Conservation (phyloP, 2,113 vertebrate genomes). For the Lagopus leucura region DNA sequence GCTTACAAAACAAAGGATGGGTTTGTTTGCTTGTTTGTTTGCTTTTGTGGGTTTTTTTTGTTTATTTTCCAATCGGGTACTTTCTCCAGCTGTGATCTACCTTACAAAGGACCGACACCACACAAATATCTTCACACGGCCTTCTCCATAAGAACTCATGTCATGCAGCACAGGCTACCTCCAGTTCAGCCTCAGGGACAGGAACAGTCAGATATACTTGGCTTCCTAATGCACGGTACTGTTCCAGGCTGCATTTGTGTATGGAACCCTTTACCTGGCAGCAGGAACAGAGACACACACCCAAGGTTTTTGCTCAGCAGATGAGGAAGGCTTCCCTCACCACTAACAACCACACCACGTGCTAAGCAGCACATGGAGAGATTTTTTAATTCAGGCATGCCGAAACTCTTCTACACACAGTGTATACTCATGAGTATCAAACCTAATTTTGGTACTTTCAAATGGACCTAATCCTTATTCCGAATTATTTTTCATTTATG, state of each 20-base stretch:
- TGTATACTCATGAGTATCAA: background rate
- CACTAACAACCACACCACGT: background rate
- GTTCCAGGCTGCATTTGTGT: background rate
- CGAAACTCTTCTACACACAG: background rate
- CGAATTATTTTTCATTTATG: background rate
- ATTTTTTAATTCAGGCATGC: background rate
- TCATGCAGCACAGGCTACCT: background rate
- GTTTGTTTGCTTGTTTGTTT: too few species aligned
- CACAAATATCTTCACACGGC: too few species aligned
- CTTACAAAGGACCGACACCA: too few species aligned
- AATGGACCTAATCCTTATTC: background rate
- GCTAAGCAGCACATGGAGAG: background rate
- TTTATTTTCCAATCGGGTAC: too few species aligned
- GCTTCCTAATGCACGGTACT: background rate
- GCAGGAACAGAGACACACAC: too few species aligned
- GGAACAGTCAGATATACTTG: background rate
- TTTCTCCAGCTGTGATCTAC: too few species aligned
- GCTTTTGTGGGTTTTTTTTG: too few species aligned
- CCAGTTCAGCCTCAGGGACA: background rate
- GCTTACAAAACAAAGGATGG: too few species aligned
- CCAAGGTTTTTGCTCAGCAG: too few species aligned
- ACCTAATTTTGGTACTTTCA: background rate
- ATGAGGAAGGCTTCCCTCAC: too few species aligned
- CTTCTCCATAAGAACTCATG: background rate
- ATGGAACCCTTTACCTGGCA: too few species aligned